Evolutionary conservation across 2,113 vertebrate species (phyloP).

Genomic region (Phoxinus phoxinus): DNA sequence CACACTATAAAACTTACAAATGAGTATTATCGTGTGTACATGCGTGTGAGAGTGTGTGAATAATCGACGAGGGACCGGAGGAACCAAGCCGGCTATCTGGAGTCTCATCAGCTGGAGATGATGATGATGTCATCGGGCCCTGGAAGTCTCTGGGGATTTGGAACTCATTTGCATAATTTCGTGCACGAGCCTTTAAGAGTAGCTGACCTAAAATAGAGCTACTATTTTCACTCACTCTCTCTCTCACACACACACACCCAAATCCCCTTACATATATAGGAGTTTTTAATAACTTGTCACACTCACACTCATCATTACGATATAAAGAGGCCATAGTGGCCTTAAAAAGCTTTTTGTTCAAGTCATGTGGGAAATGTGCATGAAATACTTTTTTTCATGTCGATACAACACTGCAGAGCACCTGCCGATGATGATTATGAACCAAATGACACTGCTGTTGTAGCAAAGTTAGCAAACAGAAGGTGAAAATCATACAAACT

Average conservation of each 20-base stretch:
- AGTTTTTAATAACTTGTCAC: not conserved
- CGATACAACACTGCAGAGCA: not conserved
- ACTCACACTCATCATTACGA: not conserved
- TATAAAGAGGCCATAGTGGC: slow-evolving; percentile 8
- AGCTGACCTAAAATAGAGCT: slow-evolving; percentile 16
- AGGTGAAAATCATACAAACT: slow-evolving; percentile 13
- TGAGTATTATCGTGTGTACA: not conserved
- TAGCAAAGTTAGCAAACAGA: slow-evolving; percentile 3
- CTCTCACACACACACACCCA: not conserved
- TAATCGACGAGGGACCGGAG: not conserved
- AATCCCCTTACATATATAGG: not conserved
- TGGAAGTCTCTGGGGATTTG: slow-evolving; percentile 52
- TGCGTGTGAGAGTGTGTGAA: not conserved
- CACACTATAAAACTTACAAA: not conserved
- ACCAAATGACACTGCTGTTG: not conserved
- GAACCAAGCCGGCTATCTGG: not conserved
- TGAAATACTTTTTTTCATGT: not conserved
- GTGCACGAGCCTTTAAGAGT: slow-evolving; percentile 52
- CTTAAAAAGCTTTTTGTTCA: slow-evolving; percentile 20
- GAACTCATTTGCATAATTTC: slow-evolving; percentile 62
- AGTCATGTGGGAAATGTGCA: not conserved
- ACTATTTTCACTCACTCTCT: not conserved
- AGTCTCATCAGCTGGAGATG: not conserved
- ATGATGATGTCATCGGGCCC: slow-evolving; percentile 62
- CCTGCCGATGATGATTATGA: not conserved